Percentiles rank a stretch among this genome's conserved stretches.
Conservation (phyloP, 2,113 vertebrate species). For the Eptesicus fuscus region DNA sequence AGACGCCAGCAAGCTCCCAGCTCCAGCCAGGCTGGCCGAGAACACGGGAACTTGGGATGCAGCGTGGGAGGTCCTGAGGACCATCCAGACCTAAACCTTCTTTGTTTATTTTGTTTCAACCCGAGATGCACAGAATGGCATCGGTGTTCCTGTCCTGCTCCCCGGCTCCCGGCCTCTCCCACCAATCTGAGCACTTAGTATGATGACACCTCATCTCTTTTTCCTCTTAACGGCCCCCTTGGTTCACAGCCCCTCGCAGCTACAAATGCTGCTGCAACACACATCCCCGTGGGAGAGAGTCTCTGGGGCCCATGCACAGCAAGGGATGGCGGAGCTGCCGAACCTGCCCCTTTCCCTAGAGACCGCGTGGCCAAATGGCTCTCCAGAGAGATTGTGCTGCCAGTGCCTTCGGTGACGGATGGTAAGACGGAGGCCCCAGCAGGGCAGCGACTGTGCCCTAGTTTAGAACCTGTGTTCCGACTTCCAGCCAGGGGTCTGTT, state of each 20-base stretch:
- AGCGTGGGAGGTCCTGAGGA: neutral
- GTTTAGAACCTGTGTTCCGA: neutral
- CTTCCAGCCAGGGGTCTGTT: neutral
- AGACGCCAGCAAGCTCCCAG: neutral
- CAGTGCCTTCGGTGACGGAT: neutral
- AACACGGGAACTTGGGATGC: neutral
- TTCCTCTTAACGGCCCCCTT: neutral
- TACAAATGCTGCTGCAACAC: neutral
- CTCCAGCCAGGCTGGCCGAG: neutral
- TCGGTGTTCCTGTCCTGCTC: accelerated
- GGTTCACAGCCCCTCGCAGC: neutral
- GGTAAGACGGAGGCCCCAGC: neutral
- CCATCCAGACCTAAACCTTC: neutral
- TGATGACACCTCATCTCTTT: neutral
- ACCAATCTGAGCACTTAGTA: neutral
- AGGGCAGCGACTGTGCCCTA: neutral
- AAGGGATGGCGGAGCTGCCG: accelerated
- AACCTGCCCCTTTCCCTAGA: neutral
- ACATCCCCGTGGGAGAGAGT: neutral
- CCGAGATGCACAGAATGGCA: neutral
- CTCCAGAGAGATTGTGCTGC: neutral
- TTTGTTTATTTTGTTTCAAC: neutral
- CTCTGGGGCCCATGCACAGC: neutral
- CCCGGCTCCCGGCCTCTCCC: neutral
- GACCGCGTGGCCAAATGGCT: neutral